Conservation (phyloP, 2,888 invertebrate genomes). For the Drosophila prolongata region DNA sequence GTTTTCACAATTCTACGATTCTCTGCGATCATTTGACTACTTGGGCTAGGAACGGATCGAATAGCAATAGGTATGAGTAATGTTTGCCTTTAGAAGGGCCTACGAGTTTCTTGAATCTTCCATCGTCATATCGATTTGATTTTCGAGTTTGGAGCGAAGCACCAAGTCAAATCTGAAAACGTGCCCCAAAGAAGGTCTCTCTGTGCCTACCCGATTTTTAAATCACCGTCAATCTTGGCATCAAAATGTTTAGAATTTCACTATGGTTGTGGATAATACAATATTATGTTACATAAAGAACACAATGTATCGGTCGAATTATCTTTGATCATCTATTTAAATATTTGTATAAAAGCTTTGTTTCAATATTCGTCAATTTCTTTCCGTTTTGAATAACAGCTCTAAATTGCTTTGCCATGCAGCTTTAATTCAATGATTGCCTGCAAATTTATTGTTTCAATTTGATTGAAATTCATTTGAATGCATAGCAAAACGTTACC, state of each 20-base stretch:
- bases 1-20: neutral
- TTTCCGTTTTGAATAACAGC: constrained; percentile 1
- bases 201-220: neutral
- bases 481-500: constrained; percentile 1
- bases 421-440: constrained; percentile 17
- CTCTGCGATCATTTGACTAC: neutral
- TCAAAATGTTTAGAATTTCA: neutral
- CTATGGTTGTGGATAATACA: neutral
- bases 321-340: neutral
- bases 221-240: neutral
- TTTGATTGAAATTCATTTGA: constrained; percentile 15
- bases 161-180: neutral
- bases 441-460: constrained; percentile 16
- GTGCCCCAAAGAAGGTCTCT: neutral
- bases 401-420: constrained; percentile 16
- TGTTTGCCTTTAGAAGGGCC: neutral
- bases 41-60: neutral
- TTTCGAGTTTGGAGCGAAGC: neutral
- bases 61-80: neutral
- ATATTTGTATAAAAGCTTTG: neutral
- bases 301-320: too few species aligned
- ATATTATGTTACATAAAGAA: neutral
- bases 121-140: neutral
- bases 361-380: neutral
- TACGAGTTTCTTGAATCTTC: neutral